Conservation (phyloP, 2,113 vertebrate genomes). For the Gasterosteus aculeatus region DNA sequence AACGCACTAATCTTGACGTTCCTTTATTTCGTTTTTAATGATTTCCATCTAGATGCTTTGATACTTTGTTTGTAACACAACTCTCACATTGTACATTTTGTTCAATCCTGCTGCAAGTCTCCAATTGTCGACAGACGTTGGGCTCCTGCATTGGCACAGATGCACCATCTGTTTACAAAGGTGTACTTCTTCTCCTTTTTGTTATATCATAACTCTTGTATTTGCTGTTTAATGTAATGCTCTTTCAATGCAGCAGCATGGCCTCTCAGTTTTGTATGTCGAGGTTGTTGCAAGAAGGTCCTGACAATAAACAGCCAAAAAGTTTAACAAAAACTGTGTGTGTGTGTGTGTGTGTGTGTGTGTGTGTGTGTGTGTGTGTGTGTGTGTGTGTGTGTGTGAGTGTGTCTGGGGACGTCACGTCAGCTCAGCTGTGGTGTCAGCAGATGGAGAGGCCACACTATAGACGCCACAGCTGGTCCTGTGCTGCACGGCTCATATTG, state of each 20-base stretch:
- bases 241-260: not conserved
- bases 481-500: not conserved
- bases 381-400: slow-evolving; percentile 21
- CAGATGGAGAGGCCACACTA: slow-evolving; percentile 68
- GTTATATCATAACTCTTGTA: not conserved
- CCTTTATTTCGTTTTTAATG: no score
- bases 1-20: no score
- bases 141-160: not conserved
- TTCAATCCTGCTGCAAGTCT: not conserved
- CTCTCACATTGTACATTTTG: not conserved
- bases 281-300: slow-evolving; percentile 32
- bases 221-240: not conserved
- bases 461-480: slow-evolving; percentile 17
- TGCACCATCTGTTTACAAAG: not conserved
- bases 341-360: slow-evolving; percentile 29
- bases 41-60: not conserved
- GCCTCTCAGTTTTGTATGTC: not conserved
- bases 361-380: slow-evolving; percentile 31
- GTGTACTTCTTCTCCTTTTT: not conserved
- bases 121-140: not conserved
- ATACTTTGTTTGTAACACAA: not conserved
- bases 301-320: slow-evolving; percentile 43
- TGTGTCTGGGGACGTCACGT: slow-evolving; percentile 53
- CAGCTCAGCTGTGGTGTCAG: slow-evolving; percentile 66
- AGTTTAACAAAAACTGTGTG: not conserved